Base-by-base conservation (phyloP, 1,140 invertebrate genomes). In the Danaus melanippus region DNA sequence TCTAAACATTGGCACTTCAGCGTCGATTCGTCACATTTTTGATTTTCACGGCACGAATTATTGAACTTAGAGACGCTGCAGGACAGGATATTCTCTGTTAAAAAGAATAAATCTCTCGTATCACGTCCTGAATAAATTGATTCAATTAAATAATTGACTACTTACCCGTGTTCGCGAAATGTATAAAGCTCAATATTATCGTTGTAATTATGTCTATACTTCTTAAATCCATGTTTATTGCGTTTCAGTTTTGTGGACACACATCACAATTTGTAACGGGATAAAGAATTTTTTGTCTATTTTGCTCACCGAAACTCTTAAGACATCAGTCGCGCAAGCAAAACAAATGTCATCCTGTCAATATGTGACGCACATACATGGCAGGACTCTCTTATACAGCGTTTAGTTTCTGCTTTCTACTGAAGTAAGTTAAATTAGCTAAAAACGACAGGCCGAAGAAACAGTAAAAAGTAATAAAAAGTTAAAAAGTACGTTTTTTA, bases 71-170 rank as follows among this genome's bases (percentile, higher is more conserved):
- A 71, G 62, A 64, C 74, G 62, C 81, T 77, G 71, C 80, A 84
- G 64, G 74, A 69, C 83, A 79, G 82, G 82, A 85, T 81, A 68
- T 80, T 66, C 56, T 86, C 80, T 84, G 83, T 84, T 84, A 84
- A 86, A 82, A 84, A 81, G 78, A 84, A 80, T 74, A 74, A 71
- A 71, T 60, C 69, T 70, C 69, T 72, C 60, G 58, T 73, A 76
- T 82, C 70, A 74, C 70, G 60, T 64, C 66, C 67, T 55, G 62
- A 58, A 69, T 60, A 74, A 79, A 82, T 85, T 84, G 76, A 81
- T 79, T 86, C 80, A 86, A 86, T 86, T 86, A 86, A 80, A 86
- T 86, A 82, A 84, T 84, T 74, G 80, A 69, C 62, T 76, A 81
- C 83, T 84, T 78, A 86, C 83, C 80, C 66, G 76, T 66, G 65